Base-by-base conservation (phyloP, 2,113 vertebrate species). In the Conger conger region DNA sequence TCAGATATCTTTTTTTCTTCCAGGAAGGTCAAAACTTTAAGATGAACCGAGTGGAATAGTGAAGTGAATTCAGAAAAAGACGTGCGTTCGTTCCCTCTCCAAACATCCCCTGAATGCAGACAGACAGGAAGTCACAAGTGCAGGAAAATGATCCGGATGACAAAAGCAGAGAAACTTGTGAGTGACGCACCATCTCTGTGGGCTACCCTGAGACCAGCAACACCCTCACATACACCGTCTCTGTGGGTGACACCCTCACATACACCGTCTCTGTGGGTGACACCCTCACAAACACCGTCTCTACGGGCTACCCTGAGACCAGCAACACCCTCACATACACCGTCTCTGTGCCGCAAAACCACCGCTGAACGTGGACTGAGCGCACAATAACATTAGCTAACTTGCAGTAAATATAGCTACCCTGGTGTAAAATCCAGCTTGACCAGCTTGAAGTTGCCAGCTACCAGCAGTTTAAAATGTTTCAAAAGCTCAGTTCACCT, bases 71-170 rank as follows among this genome's bases (percentile, higher is more conserved):
- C 20, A 23, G 57, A 45, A 36, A n/a, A 9, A 37, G 50, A 82
- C 15, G 54, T 60, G 18, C 53, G 15, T 17, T 42, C 53, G 15
- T 17, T 42, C 11, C 27, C 33, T 9, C 37, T 37, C 18, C 53
- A 92, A 92, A 86, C 36, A 92, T 92, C 82, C 86, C 80, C 84
- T 92, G 92, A 93, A 93, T 93, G 92, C 76, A 76, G 90, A 91
- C 82, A 2, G 89, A 92, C 92, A 89, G 90, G 91, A 91, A 91
- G 82, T 35, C 82, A 87, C 63, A 57, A 87, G 45, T 79, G 76
- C 15, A 81, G 5, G 11, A 17, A 30, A n/a, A 30, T 36, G 30
- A 91, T 82, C 36, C 81, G 84, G 83, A 36, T 57, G 57, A 87
- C 82, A 81, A 77, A 82, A 60, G 33, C 20, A 16, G 27, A 57